phyloP scores from a whole-genome alignment of 2,113 vertebrate species.

The Sigmodon hispidus region DNA sequence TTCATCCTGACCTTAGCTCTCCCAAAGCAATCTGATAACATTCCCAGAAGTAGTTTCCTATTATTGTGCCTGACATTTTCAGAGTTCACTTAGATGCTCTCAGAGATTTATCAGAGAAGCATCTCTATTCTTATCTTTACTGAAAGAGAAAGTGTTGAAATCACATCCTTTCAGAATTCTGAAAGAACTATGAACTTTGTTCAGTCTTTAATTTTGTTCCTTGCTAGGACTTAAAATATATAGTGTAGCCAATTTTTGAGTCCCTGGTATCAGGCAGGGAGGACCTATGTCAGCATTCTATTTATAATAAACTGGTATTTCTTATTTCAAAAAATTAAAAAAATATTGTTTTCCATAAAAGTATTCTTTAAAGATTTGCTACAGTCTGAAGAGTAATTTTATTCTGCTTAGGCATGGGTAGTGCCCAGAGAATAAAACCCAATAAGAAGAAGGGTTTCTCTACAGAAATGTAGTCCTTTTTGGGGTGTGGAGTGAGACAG shows the following conservation, averaged over 20 bases:
- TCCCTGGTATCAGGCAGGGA: too few species aligned
- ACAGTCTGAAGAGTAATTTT: conserved; percentile 8
- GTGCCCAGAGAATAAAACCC: neutral
- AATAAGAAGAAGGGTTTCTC: neutral
- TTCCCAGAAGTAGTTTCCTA: conserved; percentile 41
- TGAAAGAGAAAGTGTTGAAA: conserved; percentile 28
- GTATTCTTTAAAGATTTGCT: neutral
- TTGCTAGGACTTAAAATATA: neutral
- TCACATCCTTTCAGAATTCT: neutral
- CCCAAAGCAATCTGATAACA: conserved; percentile 8
- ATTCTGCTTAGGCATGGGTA: neutral
- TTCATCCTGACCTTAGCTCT: conserved; percentile 47
- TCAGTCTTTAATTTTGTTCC: neutral
- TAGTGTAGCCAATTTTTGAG: too few species aligned
- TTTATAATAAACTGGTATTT: conserved; percentile 40
- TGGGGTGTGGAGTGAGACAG: neutral
- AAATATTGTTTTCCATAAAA: conserved; percentile 20
- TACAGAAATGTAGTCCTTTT: neutral
- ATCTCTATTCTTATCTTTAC: neutral
- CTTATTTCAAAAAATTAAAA: conserved; percentile 48
- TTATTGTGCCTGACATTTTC: neutral
- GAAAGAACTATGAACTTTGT: neutral
- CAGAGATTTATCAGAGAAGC: conserved; percentile 22
- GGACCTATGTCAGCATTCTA: too few species aligned
- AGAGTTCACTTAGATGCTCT: neutral